A percentile compares a stretch with the other conserved stretches of the same genome.
phyloP scores from a whole-genome alignment of 2,113 vertebrate species.

The Ammospiza nelsoni region DNA sequence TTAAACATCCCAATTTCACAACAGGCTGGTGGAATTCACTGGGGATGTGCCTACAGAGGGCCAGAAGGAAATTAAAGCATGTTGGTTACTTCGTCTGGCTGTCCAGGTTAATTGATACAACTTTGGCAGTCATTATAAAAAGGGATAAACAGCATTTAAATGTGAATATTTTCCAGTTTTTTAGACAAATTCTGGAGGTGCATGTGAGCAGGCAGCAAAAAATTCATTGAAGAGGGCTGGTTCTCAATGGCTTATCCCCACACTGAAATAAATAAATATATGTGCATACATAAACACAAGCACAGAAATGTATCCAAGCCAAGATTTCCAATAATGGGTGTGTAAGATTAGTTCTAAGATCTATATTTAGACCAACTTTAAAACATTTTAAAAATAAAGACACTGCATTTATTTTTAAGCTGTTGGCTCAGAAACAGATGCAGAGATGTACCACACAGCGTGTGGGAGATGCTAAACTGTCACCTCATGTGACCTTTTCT shows the following conservation, averaged over 20 bases:
- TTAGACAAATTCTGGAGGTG: background rate
- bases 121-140: constrained; percentile 3
- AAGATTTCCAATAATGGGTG: background rate
- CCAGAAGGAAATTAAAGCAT: constrained; percentile 1
- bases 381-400: constrained; percentile 18
- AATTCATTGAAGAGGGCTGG: background rate
- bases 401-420: constrained; percentile 23
- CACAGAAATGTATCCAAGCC: background rate
- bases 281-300: background rate
- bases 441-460: background rate
- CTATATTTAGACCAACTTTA: background rate
- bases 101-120: constrained; percentile 28
- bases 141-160: background rate
- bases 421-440: background rate
- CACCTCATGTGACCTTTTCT: background rate
- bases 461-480: background rate
- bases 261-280: background rate
- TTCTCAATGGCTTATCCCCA: background rate
- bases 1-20: background rate
- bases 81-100: background rate
- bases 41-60: background rate
- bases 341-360: background rate
- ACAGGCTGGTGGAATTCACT: background rate
- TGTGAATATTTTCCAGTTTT: background rate
- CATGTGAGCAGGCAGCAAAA: background rate